Evolutionary conservation across 2,797 vertebrate genomes (phyloP).

Genomic region (Mormyrops attenuatus): DNA sequence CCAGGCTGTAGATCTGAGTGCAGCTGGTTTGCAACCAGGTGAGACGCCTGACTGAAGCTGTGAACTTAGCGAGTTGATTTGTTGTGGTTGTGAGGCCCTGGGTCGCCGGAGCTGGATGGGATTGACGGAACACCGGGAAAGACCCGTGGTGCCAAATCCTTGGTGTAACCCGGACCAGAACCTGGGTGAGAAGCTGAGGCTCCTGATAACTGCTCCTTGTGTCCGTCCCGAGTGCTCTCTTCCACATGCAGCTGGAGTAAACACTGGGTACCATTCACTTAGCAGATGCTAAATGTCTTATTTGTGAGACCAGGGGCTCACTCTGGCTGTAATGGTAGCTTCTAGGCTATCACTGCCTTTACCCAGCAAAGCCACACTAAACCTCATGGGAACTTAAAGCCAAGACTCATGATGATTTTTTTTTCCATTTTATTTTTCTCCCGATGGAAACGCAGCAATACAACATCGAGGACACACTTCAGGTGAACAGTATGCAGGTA

Average conservation of each 20-base stretch:
- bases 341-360: background rate
- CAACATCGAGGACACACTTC: background rate
- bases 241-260: background rate
- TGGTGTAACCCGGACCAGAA: background rate
- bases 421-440: background rate
- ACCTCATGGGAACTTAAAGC: background rate
- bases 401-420: background rate
- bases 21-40: background rate
- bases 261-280: background rate
- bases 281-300: background rate
- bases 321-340: background rate
- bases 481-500: slow-evolving; percentile 7
- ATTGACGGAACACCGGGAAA: background rate
- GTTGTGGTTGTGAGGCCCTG: background rate
- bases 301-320: background rate
- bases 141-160: background rate
- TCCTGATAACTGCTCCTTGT: background rate
- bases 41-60: background rate
- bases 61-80: background rate
- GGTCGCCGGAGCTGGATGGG: background rate
- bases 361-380: background rate
- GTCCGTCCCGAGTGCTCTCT: background rate
- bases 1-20: background rate
- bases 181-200: background rate
- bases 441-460: slow-evolving; percentile 12